A percentile compares a stretch with the other conserved stretches of the same genome.
These are phyloP conservation scores for Stichopus chloronotus DNA, from an alignment of 35 echinoderm and acorn worm species.

Conservation along the genomic window DNA sequence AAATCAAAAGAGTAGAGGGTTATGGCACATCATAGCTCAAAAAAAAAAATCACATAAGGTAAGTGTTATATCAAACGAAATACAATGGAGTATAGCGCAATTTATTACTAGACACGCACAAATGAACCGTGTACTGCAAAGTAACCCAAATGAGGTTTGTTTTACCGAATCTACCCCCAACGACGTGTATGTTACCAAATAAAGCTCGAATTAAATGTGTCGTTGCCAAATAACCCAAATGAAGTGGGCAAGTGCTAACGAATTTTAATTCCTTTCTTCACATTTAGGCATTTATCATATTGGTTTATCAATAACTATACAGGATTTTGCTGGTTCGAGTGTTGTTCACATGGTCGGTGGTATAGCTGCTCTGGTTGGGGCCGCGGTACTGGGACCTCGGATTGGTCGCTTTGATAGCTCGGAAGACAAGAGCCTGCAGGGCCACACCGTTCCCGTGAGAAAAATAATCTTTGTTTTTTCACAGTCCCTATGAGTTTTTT, in stretches of 20 bases:
- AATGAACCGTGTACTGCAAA: too few relatives aligned
- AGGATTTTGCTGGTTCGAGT: constrained; percentile 89
- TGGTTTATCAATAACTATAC: background rate
- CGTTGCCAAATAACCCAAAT: background rate
- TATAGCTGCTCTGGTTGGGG: constrained; percentile 79
- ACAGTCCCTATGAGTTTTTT: background rate
- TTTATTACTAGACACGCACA: too few relatives aligned
- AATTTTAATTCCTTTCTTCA: background rate
- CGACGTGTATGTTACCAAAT: too few relatives aligned
- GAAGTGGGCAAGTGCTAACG: background rate
- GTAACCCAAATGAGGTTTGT: too few relatives aligned
- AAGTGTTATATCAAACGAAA: too few relatives aligned
- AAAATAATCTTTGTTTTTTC: background rate
- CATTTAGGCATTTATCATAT: background rate
- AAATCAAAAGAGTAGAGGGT: too few relatives aligned
- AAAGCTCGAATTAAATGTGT: background rate
- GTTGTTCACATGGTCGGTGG: constrained; percentile 89
- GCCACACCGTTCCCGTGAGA: constrained; percentile 82
- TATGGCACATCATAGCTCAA: too few relatives aligned
- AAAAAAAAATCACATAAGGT: too few relatives aligned
- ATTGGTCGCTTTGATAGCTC: constrained; percentile 70
- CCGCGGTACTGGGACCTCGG: constrained; percentile 74
- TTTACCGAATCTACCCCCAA: too few relatives aligned
- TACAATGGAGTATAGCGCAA: too few relatives aligned
- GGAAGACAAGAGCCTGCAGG: constrained; percentile 45